Base-by-base conservation (phyloP, 2,797 vertebrate genomes). In the Leptoclinus maculatus region DNA sequence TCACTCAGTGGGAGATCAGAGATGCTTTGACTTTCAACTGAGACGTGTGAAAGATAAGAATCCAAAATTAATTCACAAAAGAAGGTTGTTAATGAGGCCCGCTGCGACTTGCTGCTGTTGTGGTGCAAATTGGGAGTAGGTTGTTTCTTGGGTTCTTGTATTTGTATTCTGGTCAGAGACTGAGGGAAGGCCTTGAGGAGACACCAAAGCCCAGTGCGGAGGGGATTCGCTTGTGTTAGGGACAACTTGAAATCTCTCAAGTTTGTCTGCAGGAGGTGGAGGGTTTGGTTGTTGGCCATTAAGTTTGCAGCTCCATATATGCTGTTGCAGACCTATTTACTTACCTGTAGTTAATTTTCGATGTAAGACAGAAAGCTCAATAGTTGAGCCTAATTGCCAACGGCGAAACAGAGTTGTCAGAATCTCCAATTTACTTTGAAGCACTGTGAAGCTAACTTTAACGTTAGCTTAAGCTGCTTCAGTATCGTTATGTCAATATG, bases 141-240 rank as follows among this genome's bases (percentile, higher is more conserved):
- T 65, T 64, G 49, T 71, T 66, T 79, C 54, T 68, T 11, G 17
- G 34, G 25, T 45, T 12, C 38, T 34, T 34, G 21, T 58, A 67
- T 80, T 85, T 76, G 25, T 79, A 74, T 86, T 91, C 83, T 79
- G 77, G 58, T 79, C 77, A 79, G 72, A n/a, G 23, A n/a, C 4
- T 5, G 76, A 82, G 66, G 53, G 74, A 59, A 66, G 64, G 59
- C 66, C 51, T 78, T 1, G 34, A 87, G 83, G 79, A 68, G 54
- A 66, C 75, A 66, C 85, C 82, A 45, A 27, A 74, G 56, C 54
- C 63, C 34, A 25, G 67, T 71, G 66, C 41, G 3, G 21, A 64
- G 27, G 23, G 9, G 34, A 60, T 43, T 53, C 32, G 34, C 13
- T 38, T 9, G 57, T 66, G 43, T 38, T 25, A 13, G 34, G 16